Base-by-base conservation (phyloP, 2,113 vertebrate species). In the Bos javanicus region DNA sequence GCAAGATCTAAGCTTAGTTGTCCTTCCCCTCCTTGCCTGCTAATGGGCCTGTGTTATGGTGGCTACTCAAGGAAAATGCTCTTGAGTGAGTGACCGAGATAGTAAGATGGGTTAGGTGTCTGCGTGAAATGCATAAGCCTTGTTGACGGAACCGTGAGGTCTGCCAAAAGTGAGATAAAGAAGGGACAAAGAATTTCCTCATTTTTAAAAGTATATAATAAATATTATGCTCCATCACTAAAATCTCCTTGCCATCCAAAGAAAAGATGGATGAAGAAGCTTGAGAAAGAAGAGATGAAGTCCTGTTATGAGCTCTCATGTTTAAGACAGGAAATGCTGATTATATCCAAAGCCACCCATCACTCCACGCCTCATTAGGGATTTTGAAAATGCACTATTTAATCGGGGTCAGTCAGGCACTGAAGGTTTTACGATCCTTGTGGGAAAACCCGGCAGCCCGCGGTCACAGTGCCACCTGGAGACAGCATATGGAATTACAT, bases 401-500 rank as follows among this genome's bases (percentile, higher is more conserved):
- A n/a, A 30, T 78, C 17, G 0, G 46, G 30, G 26, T 91, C 48
- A 59, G 43, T 54, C 19, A 62, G 67, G 76, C 86, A 16, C 52
- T 50, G 26, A 54, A 86, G 23, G 13, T 21, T 86, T 64, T 90
- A 23, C 5, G 5, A 52, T 15, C 86, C 76, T 33, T 71, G 60
- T 36, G 28, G 25, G 60, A 74, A 36, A 54, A n/a, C 19, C n/a
- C 57, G 7, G n/a, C 57, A 80, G 43, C 33, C 62, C 0, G 0
- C n/a, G 71, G 36, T 36, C 43, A 36, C 83, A 64, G 23, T n/a
- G 98, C 97, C 97, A 54, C 48, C 98, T 98, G 91, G 93, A 84
- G 97, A 2, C 39, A 2, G 39, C 15, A 17, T 26, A 4, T 78
- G 86, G 84, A 17, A 56, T 90, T 36, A n/a, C 97, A 13, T 46